Evolutionary conservation across 2,797 vertebrate genomes (phyloP), one percentile per base, ranked within the genome.

Genomic region (Acipenser ruthenus): DNA sequence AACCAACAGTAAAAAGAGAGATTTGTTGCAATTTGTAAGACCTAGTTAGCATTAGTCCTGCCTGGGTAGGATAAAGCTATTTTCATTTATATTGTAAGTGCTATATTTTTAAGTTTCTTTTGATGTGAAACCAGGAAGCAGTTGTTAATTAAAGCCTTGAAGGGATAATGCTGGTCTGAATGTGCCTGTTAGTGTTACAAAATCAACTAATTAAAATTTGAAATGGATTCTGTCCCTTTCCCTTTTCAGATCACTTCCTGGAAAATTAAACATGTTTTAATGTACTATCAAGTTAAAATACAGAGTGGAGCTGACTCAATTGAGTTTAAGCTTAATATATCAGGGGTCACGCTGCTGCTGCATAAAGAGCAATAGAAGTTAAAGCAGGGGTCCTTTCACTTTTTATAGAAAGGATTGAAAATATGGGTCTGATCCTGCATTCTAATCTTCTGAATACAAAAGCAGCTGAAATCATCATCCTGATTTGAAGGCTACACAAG

Each of bases 121-220:
- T 84, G 84, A 88, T 87, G 82, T 78, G 77, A 86, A 84, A 85
- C 82, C 84, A 83, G 85, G 81, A 83, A 75, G 80, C 79, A 72
- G 80, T 81, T 82, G 82, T 84, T 89, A 88, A 89, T 88, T 88
- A 87, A 89, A 90, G 82, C 79, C 81, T 68, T 86, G 84, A 88
- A 82, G 84, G 85, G 81, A 86, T 87, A 83, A 85, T 75, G 79
- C 77, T 70, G 73, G 80, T 73, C 79, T 83, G 84, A 85, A 85
- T 80, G 77, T 83, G 81, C 78, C 81, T 84, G 80, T 80, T 79
- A 74, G 74, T 79, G 73, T 74, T 74, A 82, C 82, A 83, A 90
- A 89, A 86, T 80, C 77, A 72, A 70, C 78, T 84, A 87, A 89
- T 89, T 88, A 86, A 85, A 87, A 86, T 77, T 78, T 78, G 79